phyloP scores from a whole-genome alignment of 1,140 invertebrate species.

The Brachionus calyciflorus region DNA sequence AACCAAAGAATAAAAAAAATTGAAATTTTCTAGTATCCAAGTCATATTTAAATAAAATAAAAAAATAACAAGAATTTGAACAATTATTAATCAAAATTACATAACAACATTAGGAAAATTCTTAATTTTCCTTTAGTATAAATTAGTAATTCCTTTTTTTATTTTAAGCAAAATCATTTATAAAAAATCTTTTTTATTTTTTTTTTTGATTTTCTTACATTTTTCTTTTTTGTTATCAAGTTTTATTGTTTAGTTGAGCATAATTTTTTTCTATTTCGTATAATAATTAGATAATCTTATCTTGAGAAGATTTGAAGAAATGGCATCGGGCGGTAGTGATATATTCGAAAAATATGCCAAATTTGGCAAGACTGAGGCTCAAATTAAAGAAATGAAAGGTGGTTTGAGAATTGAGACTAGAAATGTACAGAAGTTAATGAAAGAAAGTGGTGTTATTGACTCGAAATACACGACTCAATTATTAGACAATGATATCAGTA shows the following conservation, averaged over 20 bases:
- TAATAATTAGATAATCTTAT: not conserved
- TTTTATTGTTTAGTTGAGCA: no score
- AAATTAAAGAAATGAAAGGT: constrained; percentile 43
- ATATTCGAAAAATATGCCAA: constrained; percentile 45
- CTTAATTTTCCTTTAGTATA: no score
- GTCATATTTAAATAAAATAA: constrained; percentile 25
- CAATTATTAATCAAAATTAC: constrained; percentile 34
- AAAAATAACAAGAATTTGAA: not conserved
- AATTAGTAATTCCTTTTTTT: not conserved
- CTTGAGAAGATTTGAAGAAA: not conserved
- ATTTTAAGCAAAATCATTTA: not conserved
- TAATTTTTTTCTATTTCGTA: no score
- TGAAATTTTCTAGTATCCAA: constrained; percentile 5
- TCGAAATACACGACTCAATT: constrained; percentile 32
- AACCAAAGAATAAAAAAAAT: no score
- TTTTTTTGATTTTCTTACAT: not conserved
- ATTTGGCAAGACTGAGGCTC: constrained; percentile 46
- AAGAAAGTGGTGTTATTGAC: constrained; percentile 46
- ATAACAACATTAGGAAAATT: no score
- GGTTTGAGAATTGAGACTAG: constrained; percentile 34
- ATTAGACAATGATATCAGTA: constrained; percentile 46
- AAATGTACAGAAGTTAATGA: constrained; percentile 47
- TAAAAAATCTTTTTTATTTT: not conserved
- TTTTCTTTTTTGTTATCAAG: no score
- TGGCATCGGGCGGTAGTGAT: not conserved